phyloP scores from a whole-genome alignment of 2,888 invertebrate species.

The Cryptus viduatorius region DNA sequence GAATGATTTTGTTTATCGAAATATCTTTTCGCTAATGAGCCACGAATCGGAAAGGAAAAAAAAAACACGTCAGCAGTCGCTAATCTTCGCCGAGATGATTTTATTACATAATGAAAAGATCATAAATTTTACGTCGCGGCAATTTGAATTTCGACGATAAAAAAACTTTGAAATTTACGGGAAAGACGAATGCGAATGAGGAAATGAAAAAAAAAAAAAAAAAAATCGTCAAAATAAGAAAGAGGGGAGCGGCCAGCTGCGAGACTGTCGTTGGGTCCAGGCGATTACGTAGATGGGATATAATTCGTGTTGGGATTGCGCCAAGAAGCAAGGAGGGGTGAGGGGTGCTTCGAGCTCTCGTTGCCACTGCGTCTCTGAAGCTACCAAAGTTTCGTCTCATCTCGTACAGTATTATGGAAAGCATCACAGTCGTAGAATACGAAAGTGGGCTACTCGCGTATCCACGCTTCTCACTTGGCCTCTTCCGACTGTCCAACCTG shows the following conservation, averaged over 20 bases:
- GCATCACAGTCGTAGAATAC: neutral
- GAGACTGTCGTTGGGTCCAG: conserved; percentile 53
- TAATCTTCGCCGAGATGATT: neutral
- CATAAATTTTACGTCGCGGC: neutral
- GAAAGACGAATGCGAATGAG: neutral
- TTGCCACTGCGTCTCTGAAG: conserved; percentile 20
- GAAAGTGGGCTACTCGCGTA: conserved; percentile 50
- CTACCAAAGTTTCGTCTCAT: conserved; percentile 26
- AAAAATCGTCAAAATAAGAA: neutral
- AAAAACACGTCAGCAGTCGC: neutral
- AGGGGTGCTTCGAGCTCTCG: conserved; percentile 1
- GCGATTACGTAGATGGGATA: conserved; percentile 67
- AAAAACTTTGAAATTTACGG: neutral
- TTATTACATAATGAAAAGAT: neutral
- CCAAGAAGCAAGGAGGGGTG: conserved; percentile 31
- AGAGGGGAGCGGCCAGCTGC: conserved; percentile 48
- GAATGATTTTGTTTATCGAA: neutral
- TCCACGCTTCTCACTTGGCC: conserved; percentile 29
- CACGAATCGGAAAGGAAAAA: neutral
- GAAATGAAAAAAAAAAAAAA: neutral
- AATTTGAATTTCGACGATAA: neutral
- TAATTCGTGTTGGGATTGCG: conserved; percentile 60
- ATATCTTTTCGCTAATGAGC: neutral
- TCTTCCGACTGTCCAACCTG: neutral
- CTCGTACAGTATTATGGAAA: conserved; percentile 39